Base-by-base conservation (phyloP, 2,888 invertebrate species). In the Scaptomyza flava region DNA sequence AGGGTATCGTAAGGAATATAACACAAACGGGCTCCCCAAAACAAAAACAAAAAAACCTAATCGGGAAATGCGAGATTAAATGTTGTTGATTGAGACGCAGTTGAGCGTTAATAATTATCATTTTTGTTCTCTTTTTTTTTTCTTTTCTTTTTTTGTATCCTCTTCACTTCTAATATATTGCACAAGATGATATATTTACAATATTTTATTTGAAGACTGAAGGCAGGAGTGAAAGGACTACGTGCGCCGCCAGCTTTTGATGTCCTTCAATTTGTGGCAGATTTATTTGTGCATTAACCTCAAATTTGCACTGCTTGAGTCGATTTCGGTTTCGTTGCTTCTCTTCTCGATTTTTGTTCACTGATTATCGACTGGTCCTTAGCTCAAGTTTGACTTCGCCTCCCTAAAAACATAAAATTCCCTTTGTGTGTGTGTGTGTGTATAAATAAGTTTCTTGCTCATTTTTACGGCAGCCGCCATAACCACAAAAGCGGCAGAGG, bases 51-150 rank as follows among this genome's bases (percentile, higher is more conserved):
- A 6, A 36, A n/a, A 30, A 36, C 17, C 20, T 33, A 6, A 20
- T 17, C 3, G 46, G 43, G n/a, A n/a, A 45, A 65, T 75, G 69
- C 72, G 77, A 75, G 81, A 82, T 82, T 83, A 82, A 82, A 82
- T 82, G 82, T 81, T 81, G 81, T 81, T 84, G 83, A 84, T 85
- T 84, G 83, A 81, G 81, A 71, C 78, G 76, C 83, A 84, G 71
- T 79, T 79, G 82, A 85, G 83, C 83, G 85, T 84, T 84, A 84
- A 84, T 85, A 84, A 84, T 84, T 84, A 84, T 81, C 61, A 72
- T 75, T 67, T 61, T 77, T 56, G 62, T 64, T n/a, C n/a, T n/a
- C n/a, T n/a, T n/a, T 73, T 54, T 77, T 56, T 62, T 65, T 73
- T 58, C 31, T 38, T 38, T 58, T 54, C 52, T 58, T 64, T 75